Evolutionary conservation across 2,113 vertebrate genomes (phyloP).

Genomic region (Pipa parva): DNA sequence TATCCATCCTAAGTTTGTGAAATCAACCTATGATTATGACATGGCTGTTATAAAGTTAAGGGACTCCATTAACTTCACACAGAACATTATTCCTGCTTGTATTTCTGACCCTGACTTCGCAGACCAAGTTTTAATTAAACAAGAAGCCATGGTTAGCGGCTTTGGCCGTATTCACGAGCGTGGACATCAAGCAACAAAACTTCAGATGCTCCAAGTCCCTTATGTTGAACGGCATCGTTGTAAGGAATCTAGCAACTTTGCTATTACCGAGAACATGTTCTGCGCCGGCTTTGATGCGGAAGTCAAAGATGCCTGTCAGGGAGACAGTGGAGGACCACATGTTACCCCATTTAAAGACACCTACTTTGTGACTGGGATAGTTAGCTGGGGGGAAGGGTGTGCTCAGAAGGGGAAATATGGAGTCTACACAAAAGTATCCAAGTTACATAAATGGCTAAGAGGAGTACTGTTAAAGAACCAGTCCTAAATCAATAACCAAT

Average conservation of each 20-base stretch:
- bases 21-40: slow-evolving; percentile 73
- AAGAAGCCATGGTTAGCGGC: slow-evolving; percentile 71
- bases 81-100: slow-evolving; percentile 77
- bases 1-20: slow-evolving; percentile 62
- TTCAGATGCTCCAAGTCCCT: slow-evolving; percentile 77
- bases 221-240: slow-evolving; percentile 74
- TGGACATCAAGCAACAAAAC: slow-evolving; percentile 56
- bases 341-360: slow-evolving; percentile 76
- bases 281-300: slow-evolving; percentile 79
- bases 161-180: slow-evolving; percentile 74
- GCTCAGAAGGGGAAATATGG: slow-evolving; percentile 83
- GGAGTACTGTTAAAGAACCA: slow-evolving; percentile 42
- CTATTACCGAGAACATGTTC: slow-evolving; percentile 81
- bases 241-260: slow-evolving; percentile 71
- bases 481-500: background rate
- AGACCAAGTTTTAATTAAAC: slow-evolving; percentile 76
- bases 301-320: slow-evolving; percentile 82
- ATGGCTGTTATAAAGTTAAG: slow-evolving; percentile 81
- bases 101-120: slow-evolving; percentile 78
- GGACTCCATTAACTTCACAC: slow-evolving; percentile 68
- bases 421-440: slow-evolving; percentile 86
- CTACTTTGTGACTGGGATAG: slow-evolving; percentile 82
- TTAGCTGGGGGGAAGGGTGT: slow-evolving; percentile 96
- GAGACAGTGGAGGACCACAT: slow-evolving; percentile 91
- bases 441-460: slow-evolving; percentile 75